Conservation (phyloP, 2,888 invertebrate genomes). For the Pycnomerus fuliginosus region DNA sequence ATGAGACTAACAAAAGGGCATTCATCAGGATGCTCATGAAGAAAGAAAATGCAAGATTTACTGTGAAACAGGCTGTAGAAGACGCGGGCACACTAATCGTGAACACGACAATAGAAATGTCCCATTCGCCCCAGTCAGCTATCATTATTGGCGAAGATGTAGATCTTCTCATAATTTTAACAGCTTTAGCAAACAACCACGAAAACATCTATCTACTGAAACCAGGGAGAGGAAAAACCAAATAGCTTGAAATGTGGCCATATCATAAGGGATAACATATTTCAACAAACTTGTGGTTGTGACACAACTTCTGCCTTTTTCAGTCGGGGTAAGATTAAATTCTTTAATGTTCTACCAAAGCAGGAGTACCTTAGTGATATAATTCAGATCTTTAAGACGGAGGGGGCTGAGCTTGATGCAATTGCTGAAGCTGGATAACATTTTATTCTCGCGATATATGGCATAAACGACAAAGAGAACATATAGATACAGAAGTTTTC, state of each 20-base stretch:
- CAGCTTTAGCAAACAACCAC: background rate
- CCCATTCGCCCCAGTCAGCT: slow-evolving; percentile 9
- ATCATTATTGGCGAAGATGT: slow-evolving; percentile 25
- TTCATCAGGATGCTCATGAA: slow-evolving; percentile 27
- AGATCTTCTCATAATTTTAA: slow-evolving; percentile 21
- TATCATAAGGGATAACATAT: background rate
- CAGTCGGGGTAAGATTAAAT: slow-evolving; percentile 5
- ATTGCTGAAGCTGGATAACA: background rate
- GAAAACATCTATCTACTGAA: slow-evolving; percentile 3
- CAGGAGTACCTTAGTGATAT: background rate
- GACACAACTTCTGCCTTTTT: slow-evolving; percentile 12
- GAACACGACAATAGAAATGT: slow-evolving; percentile 21
- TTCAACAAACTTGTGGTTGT: slow-evolving; percentile 10
- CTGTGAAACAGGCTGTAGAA: slow-evolving; percentile 24
- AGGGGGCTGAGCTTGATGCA: background rate
- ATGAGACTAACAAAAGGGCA: slow-evolving; percentile 25
- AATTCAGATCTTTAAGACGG: background rate
- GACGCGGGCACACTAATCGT: slow-evolving; percentile 30
- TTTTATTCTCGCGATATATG: background rate
- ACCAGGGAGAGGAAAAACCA: slow-evolving; percentile 8
- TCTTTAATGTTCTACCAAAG: background rate
- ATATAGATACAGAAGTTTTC: background rate
- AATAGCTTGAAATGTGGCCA: background rate
- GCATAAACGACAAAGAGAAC: background rate
- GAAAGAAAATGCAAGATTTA: slow-evolving; percentile 16